Percentiles rank a stretch among this genome's conserved stretches.
Conservation (phyloP, 2,113 vertebrate genomes). For the Zosterops japonicus region DNA sequence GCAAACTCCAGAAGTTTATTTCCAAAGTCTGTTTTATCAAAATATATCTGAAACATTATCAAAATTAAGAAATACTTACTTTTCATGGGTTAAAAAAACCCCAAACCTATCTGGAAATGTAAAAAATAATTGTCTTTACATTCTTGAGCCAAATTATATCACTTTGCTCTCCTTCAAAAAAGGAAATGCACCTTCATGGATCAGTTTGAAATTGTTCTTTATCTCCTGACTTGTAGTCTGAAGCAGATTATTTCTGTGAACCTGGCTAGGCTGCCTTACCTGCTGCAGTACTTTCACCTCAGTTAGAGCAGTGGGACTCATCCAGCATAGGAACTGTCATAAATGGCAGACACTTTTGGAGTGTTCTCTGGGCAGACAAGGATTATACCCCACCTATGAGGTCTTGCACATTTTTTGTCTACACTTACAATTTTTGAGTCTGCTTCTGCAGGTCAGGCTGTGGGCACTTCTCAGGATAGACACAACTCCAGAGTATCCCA, state of each 20-base stretch:
- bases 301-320: neutral
- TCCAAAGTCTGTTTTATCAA: neutral
- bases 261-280: neutral
- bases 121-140: neutral
- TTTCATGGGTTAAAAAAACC: neutral
- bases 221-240: neutral
- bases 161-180: neutral
- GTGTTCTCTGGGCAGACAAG: neutral
- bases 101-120: neutral
- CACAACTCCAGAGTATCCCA: neutral
- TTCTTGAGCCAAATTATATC: neutral
- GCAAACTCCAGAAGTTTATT: neutral
- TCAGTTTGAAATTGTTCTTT: neutral
- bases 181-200: neutral
- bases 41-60: neutral
- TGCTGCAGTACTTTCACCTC: neutral
- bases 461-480: neutral
- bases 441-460: neutral
- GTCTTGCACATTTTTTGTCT: neutral
- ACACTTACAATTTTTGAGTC: neutral
- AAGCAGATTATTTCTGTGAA: neutral
- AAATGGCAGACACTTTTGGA: neutral
- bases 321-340: neutral
- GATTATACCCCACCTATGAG: no score
- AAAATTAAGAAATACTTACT: neutral